A percentile compares a stretch with the other conserved stretches of the same genome.
phyloP scores from a whole-genome alignment of 2,113 vertebrate species.

The Neolamprologus variostigma region DNA sequence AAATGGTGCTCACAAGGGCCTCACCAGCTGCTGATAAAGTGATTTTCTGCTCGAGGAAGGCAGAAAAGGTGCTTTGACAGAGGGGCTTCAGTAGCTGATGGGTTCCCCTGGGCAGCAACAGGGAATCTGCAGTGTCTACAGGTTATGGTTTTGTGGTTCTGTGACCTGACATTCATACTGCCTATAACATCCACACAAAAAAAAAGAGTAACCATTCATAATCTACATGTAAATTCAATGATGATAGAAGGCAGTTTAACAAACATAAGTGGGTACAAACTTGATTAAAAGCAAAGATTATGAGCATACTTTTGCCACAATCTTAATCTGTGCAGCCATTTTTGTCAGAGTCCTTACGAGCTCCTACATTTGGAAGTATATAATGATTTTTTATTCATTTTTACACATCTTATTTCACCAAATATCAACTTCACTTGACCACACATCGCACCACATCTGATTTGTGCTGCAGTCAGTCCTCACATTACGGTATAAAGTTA shows the following conservation, averaged over 20 bases:
- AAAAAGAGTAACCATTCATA: neutral
- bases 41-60: constrained; percentile 21
- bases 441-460: neutral
- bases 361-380: neutral
- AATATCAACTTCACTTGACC: neutral
- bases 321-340: neutral
- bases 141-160: neutral
- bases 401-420: neutral
- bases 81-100: constrained; percentile 26
- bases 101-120: neutral
- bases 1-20: constrained; percentile 29
- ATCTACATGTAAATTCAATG: neutral
- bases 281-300: neutral
- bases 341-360: neutral
- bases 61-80: neutral
- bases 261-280: neutral
- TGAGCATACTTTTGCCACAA: neutral
- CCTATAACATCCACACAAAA: neutral
- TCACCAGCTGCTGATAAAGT: constrained; percentile 33
- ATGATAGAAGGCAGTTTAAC: neutral
- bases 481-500: neutral
- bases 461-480: neutral
- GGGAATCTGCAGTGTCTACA: constrained; percentile 6
- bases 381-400: neutral
- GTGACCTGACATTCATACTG: neutral